Evolutionary conservation across 2,113 vertebrate genomes (phyloP).

Genomic region (Colinus virginianus): DNA sequence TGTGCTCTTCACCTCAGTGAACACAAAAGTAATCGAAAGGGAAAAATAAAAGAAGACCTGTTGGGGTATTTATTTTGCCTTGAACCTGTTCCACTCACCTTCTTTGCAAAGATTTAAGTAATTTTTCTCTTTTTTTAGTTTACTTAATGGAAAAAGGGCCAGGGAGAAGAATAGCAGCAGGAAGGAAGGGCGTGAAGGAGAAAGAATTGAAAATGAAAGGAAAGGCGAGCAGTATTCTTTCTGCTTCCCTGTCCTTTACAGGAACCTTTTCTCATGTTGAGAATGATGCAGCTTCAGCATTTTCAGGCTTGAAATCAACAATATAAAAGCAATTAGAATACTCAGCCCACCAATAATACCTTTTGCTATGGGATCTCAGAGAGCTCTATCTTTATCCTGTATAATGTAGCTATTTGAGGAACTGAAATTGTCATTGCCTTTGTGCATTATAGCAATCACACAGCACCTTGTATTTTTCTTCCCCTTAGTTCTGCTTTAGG

Average conservation of each 20-base stretch:
- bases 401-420: slow-evolving; percentile 39
- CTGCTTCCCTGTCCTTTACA: not conserved
- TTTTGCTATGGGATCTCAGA: slow-evolving; percentile 37
- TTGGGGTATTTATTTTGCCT: not conserved
- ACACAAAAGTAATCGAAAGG: not conserved
- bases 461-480: not conserved
- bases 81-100: not conserved
- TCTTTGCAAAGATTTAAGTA: not conserved
- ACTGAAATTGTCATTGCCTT: slow-evolving; percentile 28
- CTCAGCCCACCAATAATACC: not conserved
- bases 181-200: not conserved
- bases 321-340: slow-evolving; percentile 54
- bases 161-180: not conserved
- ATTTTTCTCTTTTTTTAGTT: not conserved
- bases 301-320: slow-evolving; percentile 43
- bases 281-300: not conserved
- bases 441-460: slow-evolving; percentile 38
- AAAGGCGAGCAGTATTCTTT: not conserved
- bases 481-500: slow-evolving; percentile 29
- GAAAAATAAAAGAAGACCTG: not conserved
- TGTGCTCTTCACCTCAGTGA: not conserved
- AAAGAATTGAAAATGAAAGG: not conserved
- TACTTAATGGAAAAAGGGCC: not conserved
- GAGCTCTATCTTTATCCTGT: slow-evolving; percentile 46
- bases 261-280: not conserved